These are phyloP conservation scores for Pimephales promelas DNA, from an alignment of 2,113 vertebrate species.

Conservation along the genomic window DNA sequence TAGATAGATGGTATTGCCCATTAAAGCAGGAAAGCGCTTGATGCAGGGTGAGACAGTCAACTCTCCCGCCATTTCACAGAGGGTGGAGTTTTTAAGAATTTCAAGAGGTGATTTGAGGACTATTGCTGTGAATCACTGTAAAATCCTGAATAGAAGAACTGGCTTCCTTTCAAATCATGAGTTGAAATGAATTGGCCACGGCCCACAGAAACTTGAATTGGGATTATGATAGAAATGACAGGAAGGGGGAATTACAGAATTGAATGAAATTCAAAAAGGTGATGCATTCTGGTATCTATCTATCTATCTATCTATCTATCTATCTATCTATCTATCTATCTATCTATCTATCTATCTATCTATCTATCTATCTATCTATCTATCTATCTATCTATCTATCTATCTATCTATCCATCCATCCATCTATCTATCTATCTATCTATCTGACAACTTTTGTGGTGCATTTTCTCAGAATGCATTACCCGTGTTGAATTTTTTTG, in stretches of 20 bases:
- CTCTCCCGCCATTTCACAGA: neutral
- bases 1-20: constrained; percentile 22
- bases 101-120: neutral
- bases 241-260: neutral
- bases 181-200: no score
- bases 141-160: no score
- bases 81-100: constrained; percentile 5
- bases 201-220: neutral
- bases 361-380: no score
- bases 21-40: constrained; percentile 12
- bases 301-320: neutral
- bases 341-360: no score
- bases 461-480: neutral
- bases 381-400: no score
- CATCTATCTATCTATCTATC: no score
- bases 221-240: no score
- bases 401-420: no score
- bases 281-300: neutral
- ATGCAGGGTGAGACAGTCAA: neutral
- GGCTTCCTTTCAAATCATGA: no score
- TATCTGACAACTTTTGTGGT: neutral
- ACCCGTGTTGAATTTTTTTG: neutral
- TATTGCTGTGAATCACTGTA: no score
- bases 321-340: no score
- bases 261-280: neutral